These are phyloP conservation scores for Julus scandinavius DNA, from an alignment of 2,888 invertebrate species.

Conservation along the genomic window DNA sequence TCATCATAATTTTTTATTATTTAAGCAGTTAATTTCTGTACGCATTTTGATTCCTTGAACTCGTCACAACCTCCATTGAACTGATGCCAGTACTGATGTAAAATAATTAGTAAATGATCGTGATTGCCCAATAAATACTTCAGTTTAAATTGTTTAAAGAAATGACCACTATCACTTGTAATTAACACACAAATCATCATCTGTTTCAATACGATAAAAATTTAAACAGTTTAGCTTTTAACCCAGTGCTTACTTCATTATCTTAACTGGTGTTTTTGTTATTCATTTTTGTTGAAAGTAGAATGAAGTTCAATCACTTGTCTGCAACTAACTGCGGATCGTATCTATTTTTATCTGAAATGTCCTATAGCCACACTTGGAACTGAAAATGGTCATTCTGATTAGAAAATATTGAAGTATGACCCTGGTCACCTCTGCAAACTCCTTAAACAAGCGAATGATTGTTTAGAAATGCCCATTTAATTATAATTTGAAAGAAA, in stretches of 20 bases:
- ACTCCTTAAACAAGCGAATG: background rate
- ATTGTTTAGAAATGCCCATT: slow-evolving; percentile 36
- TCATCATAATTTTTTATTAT: background rate
- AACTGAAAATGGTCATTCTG: background rate
- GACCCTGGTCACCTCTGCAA: slow-evolving; percentile 38
- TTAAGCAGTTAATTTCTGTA: background rate
- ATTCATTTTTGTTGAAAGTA: background rate
- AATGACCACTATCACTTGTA: too few relatives aligned
- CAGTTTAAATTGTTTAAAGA: background rate
- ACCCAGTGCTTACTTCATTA: too few relatives aligned
- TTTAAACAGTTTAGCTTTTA: too few relatives aligned
- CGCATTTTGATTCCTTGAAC: slow-evolving; percentile 19
- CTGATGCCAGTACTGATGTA: background rate
- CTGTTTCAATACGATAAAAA: too few relatives aligned
- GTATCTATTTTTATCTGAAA: background rate
- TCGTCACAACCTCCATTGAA: background rate
- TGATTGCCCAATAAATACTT: background rate
- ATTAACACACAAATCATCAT: too few relatives aligned
- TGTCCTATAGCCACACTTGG: background rate
- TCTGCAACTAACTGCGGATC: background rate
- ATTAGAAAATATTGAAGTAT: background rate
- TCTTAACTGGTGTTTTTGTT: background rate
- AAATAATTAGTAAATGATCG: background rate
- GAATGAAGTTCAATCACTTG: slow-evolving; percentile 33
- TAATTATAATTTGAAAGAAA: background rate